Conservation (phyloP, 1,140 invertebrate genomes). For the Eurosta solidaginis region DNA sequence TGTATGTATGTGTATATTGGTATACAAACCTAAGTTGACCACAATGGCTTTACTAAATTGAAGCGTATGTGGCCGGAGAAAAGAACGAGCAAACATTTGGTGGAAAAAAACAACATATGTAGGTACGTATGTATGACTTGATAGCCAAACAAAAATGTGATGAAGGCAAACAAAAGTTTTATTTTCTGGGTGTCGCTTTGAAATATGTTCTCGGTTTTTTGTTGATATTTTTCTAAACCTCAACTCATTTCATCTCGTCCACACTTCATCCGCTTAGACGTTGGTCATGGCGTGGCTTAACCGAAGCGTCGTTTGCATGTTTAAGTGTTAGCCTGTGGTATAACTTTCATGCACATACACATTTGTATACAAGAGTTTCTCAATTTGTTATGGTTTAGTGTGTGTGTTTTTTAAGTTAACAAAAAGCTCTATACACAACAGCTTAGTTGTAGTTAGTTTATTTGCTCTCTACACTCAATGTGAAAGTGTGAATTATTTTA, state of each 20-base stretch:
- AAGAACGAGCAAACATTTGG: background rate
- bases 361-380: background rate
- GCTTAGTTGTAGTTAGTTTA: background rate
- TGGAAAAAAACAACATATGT: background rate
- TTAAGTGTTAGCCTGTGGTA: background rate
- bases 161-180: constrained; percentile 20
- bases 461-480: no score
- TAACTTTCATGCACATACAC: background rate
- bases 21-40: background rate
- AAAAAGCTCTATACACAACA: background rate
- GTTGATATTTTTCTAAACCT: background rate
- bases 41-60: background rate
- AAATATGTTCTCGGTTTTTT: background rate
- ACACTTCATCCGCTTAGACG: background rate
- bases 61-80: background rate
- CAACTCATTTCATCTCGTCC: background rate
- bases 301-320: background rate
- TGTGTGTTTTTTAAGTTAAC: background rate
- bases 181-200: background rate
- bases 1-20: background rate
- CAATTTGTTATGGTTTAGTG: no score
- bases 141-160: constrained; percentile 27
- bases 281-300: background rate
- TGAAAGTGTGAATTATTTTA: constrained; percentile 7
- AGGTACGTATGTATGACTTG: no score